Conservation (phyloP, 2,113 vertebrate genomes). For the Saguinus midas region DNA sequence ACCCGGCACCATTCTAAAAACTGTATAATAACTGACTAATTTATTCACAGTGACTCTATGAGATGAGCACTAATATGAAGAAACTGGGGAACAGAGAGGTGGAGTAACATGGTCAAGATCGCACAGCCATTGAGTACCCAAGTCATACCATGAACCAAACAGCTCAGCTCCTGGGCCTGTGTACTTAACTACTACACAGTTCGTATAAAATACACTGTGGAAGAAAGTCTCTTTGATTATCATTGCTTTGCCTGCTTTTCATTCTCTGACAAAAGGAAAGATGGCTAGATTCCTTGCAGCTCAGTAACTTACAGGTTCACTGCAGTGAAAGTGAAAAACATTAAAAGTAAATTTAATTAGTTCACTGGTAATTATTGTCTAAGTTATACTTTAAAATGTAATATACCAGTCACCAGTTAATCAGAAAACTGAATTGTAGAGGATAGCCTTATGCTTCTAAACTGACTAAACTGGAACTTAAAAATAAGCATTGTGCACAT, state of each 20-base stretch:
- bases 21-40: not conserved
- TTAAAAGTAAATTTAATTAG: conserved; percentile 57
- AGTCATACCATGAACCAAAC: not conserved
- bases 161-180: not conserved
- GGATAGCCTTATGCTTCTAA: not conserved
- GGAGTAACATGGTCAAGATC: not conserved
- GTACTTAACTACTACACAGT: not conserved
- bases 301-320: conserved; percentile 10
- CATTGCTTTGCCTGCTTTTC: not conserved
- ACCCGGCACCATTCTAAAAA: not conserved
- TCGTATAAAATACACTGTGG: not conserved
- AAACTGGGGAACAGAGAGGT: not conserved
- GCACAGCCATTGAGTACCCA: not conserved
- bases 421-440: not conserved
- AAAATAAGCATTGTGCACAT: not conserved
- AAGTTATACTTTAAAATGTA: conserved; percentile 70
- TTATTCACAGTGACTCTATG: not conserved
- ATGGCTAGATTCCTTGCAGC: not conserved
- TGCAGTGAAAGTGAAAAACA: conserved; percentile 30
- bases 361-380: conserved; percentile 54
- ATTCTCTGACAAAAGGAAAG: conserved; percentile 11
- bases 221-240: not conserved
- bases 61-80: not conserved
- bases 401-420: conserved; percentile 60
- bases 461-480: not conserved